Percentiles rank a stretch among this genome's conserved stretches.
These are phyloP conservation scores for Heterotilapia buettikoferi DNA, from an alignment of 2,113 vertebrate species.

Conservation along the genomic window DNA sequence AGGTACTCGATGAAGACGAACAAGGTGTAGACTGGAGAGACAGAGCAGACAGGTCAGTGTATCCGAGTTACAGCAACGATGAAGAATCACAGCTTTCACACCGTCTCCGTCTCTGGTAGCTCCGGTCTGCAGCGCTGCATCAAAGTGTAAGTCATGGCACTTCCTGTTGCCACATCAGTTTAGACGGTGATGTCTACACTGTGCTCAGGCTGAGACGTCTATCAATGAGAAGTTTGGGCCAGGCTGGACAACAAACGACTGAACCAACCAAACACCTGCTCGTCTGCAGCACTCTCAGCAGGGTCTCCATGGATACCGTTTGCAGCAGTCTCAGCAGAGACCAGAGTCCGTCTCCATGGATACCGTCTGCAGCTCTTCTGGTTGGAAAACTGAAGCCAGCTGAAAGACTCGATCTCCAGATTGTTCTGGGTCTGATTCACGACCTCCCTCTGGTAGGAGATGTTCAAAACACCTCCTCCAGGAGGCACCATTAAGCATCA, in stretches of 20 bases:
- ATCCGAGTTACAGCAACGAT: background rate
- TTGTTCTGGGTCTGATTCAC: background rate
- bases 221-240: background rate
- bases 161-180: background rate
- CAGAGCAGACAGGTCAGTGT: background rate
- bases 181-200: background rate
- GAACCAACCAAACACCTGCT: background rate
- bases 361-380: background rate
- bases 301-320: background rate
- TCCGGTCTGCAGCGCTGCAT: background rate
- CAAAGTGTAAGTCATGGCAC: accelerated
- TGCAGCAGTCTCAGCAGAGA: background rate
- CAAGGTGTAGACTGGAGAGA: slow-evolving; percentile 80
- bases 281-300: background rate
- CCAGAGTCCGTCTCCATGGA: background rate
- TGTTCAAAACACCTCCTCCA: background rate
- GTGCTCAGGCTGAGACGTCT: background rate
- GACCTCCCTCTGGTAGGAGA: background rate
- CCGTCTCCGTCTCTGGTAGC: background rate
- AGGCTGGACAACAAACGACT: background rate
- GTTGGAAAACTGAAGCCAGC: background rate
- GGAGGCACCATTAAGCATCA: background rate
- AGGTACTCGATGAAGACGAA: slow-evolving; percentile 89
- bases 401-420: background rate
- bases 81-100: background rate